Base-by-base conservation (phyloP, 2,888 invertebrate species). In the Colostygia pectinataria region DNA sequence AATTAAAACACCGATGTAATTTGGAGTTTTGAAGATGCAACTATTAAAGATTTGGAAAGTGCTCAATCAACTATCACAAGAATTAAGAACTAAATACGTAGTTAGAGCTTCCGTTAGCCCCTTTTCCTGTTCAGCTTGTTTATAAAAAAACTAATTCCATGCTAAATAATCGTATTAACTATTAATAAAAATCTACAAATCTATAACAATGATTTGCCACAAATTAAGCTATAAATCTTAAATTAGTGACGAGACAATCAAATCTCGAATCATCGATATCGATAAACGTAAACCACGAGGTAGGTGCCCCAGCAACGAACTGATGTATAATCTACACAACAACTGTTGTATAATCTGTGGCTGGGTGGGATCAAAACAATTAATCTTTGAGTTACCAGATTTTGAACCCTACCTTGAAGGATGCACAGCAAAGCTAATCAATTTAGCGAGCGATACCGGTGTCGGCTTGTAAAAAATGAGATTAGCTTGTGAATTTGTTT, bases 281-380 rank as follows among this genome's bases (percentile, higher is more conserved):
- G 67, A 68, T 68, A 60, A 63, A 65, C 55, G 40, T 43, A 41
- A 57, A 44, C 51, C 55, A 53, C 61, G 57, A 66, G 63, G 63
- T 61, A 62, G 68, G 65, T 46, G 61, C 55, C 52, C 65, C 65
- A 68, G 72, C 70, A 70, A 37, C 24, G 18, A 39, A 39, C 34
- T 43, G 33, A 43, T 31, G 13, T 15, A n/a, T n/a, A n/a, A n/a
- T n/a, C n/a, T n/a, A n/a, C n/a, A n/a, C n/a, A 29, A 15, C 12
- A 20, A 42, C 42, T 42, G 18, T 2, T 14, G 14, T 15, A 12
- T 42, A 42, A 36, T 41, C 44, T 69, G 55, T 58, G 60, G 49
- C 64, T 60, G 61, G 66, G 67, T 63, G 71, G 74, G 77, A 85
- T 82, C 79, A 76, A 81, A 86, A 86, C 80, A 86, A 87, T 87